A percentile compares a stretch with the other conserved stretches of the same genome.
These are phyloP conservation scores for Drosophila kanekoi DNA, from an alignment of 2,888 invertebrate species.

Conservation along the genomic window DNA sequence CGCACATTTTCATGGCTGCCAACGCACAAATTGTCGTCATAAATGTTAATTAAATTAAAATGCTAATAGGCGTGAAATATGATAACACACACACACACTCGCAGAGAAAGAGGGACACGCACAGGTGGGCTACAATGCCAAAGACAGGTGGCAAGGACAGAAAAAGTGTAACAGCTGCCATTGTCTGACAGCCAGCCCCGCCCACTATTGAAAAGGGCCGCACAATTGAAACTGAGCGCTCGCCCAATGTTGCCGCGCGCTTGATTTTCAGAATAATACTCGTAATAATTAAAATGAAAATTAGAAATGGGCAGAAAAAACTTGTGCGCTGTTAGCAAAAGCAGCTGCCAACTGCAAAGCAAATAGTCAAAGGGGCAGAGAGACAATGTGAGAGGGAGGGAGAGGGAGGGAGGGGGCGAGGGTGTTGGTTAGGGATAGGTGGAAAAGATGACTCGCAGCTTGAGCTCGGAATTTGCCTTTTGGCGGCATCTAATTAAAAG, in stretches of 20 bases:
- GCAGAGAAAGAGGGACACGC: conserved; percentile 5
- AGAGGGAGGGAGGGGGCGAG: not conserved
- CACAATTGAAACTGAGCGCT: not conserved
- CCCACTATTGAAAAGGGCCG: conserved; percentile 3
- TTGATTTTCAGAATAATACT: conserved; percentile 74
- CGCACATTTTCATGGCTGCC: conserved; percentile 47
- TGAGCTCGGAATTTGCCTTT: conserved; percentile 68
- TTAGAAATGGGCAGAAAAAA: conserved; percentile 65
- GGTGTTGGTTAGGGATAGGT: conserved; percentile 1
- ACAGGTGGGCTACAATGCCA: conserved; percentile 7
- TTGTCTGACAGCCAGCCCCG: conserved; percentile 31
- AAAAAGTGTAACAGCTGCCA: conserved; percentile 70
- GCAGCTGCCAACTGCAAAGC: conserved; percentile 64
- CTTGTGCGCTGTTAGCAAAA: conserved; percentile 35
- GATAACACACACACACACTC: conserved; percentile 63
- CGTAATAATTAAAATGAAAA: conserved; percentile 80
- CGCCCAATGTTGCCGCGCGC: conserved; percentile 69
- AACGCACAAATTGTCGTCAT: conserved; percentile 70
- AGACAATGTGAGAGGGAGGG: not conserved
- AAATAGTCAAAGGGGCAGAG: conserved; percentile 42
- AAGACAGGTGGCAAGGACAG: conserved; percentile 35
- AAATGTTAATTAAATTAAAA: conserved; percentile 80
- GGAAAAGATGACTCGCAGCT: conserved; percentile 41
- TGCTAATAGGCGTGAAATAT: conserved; percentile 80
- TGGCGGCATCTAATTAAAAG: conserved; percentile 73